A percentile compares a stretch with the other conserved stretches of the same genome.
Evolutionary conservation across 2,797 vertebrate species (phyloP).

Genomic region (Gymnopithys bicolor): DNA sequence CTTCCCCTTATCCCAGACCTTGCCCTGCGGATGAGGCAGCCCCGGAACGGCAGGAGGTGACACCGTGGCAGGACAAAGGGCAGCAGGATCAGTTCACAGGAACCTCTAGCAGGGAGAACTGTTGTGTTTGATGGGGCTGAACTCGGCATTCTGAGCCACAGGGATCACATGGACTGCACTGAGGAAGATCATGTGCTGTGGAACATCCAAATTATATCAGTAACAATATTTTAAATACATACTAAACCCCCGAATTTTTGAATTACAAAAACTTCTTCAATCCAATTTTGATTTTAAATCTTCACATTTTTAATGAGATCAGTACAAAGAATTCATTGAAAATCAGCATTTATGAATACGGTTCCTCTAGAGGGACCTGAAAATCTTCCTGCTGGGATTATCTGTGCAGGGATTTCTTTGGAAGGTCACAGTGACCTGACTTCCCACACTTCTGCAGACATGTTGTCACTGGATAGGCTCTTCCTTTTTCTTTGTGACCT

Average conservation of each 20-base stretch:
- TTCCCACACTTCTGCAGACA: neutral
- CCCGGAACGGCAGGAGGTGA: too few species aligned
- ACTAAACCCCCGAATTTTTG: neutral
- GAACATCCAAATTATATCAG: neutral
- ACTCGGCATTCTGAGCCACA: too few species aligned
- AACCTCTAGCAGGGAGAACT: too few species aligned
- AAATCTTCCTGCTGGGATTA: neutral
- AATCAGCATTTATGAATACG: neutral
- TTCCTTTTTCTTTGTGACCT: neutral
- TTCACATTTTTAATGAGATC: neutral
- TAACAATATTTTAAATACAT: neutral
- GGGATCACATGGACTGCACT: too few species aligned
- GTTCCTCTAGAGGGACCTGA: neutral
- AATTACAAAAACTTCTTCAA: neutral
- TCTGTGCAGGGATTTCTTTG: rapidly evolving
- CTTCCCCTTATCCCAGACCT: too few species aligned
- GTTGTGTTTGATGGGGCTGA: too few species aligned
- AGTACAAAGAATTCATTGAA: neutral
- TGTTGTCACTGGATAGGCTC: neutral
- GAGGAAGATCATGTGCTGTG: too few species aligned
- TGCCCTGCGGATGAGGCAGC: too few species aligned
- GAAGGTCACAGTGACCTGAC: neutral
- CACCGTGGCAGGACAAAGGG: too few species aligned
- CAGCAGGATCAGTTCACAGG: too few species aligned
- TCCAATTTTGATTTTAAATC: neutral